Evolutionary conservation across 2,113 vertebrate species (phyloP), one percentile per base, ranked within the genome.

Genomic region (Rynchops niger): DNA sequence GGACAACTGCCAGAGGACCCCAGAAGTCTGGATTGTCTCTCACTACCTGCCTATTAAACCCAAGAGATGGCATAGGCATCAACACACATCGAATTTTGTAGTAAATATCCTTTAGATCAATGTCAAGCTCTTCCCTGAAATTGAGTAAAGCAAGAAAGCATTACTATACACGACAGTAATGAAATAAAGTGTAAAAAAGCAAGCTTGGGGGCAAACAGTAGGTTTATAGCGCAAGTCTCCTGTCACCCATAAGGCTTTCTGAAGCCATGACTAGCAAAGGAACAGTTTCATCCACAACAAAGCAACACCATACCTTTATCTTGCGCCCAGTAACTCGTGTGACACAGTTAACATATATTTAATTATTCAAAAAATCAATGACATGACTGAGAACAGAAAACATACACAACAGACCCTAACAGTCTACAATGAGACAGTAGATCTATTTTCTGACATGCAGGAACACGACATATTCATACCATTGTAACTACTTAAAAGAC

Each of bases 1-100:
- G 98, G 65, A 99, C 99, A 93, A 99, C 98, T 34, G 99, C 99
- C 95, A 99, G 97, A 69, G 99, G 99, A 32, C 99, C 99, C 99
- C 99, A 99, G 84, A 99, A 99, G 96, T 99, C 99, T 11, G 99
- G 99, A 98, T 99, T 99, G 97, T 99, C 99, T 98, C 99, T 97
- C 93, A 99, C 99, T 73, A 99, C 99, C 97, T 99, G 99, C 72
- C 99, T 98, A 82, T 99, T 99, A 97, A 99, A 99, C 40, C 99
- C 99, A 98, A 99, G 98, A 5, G 99, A 99, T 38, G 99, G 99
- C 99, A 99, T 98, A 82, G 99, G 99, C 99, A 99, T 99, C 98
- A 99, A 97, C 94, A 99, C 99, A 87, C 99, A 99, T 21, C 99
- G 99, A 38, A 99, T 98, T 98, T 99, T 99, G 98, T 99, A 99